Conservation (phyloP, 2,888 invertebrate genomes). For the Phragmatobia fuliginosa region DNA sequence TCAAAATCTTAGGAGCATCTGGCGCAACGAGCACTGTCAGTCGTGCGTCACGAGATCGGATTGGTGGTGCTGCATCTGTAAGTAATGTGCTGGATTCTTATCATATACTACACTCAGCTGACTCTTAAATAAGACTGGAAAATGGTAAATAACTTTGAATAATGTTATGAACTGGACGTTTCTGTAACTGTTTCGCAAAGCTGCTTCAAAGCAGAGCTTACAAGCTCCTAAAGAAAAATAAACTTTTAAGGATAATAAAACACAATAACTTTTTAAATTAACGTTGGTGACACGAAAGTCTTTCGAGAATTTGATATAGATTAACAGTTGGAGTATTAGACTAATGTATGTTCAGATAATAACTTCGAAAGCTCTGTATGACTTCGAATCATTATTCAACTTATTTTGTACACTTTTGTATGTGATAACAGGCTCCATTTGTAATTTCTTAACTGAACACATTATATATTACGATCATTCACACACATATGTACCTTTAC, state of each 20-base stretch:
- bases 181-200: neutral
- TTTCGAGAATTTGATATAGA: conserved; percentile 1
- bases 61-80: conserved; percentile 87
- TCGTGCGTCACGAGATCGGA: conserved; percentile 94
- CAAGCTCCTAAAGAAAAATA: neutral
- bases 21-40: conserved; percentile 96
- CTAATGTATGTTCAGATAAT: conserved; percentile 2
- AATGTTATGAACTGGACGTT: neutral
- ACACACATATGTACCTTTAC: too few relatives aligned
- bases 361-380: neutral
- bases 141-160: neutral
- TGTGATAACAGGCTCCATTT: neutral
- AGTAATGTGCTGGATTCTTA: neutral
- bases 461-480: too few relatives aligned
- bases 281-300: neutral
- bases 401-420: neutral
- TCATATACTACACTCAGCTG: neutral
- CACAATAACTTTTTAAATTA: neutral
- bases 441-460: too few relatives aligned
- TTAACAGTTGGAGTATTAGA: conserved; percentile 4
- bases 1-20: conserved; percentile 94
- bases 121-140: neutral
- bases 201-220: neutral
- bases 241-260: neutral
- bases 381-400: neutral